Conservation (phyloP, 2,113 vertebrate species). For the Brachypteracias leptosomus region DNA sequence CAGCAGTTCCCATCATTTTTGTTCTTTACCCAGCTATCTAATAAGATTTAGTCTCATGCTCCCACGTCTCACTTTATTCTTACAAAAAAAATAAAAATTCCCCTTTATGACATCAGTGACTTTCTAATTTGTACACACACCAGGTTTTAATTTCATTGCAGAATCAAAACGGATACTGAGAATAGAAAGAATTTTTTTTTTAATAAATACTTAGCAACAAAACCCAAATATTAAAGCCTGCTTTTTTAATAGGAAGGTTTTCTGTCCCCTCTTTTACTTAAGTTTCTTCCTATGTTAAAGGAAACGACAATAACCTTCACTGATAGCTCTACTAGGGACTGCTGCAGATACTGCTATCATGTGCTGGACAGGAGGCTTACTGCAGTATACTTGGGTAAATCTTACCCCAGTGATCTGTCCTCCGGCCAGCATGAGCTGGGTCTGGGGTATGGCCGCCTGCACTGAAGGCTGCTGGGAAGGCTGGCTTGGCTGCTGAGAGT, state of each 20-base stretch:
- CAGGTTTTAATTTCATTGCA: neutral
- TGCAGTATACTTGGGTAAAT: conserved; percentile 41
- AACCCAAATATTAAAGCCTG: neutral
- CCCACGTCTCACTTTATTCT: neutral
- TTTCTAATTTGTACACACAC: neutral
- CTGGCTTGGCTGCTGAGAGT: conserved; percentile 88
- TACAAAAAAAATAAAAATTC: neutral
- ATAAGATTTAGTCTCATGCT: neutral
- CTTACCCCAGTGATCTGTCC: conserved; percentile 98
- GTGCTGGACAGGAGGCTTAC: neutral
- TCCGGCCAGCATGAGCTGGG: conserved; percentile 95
- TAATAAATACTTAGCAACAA: neutral
- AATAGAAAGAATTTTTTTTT: neutral
- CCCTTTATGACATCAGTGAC: neutral
- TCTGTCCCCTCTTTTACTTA: neutral
- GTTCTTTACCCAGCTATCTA: neutral
- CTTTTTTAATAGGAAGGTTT: neutral
- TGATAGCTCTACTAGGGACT: neutral
- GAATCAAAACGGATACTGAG: neutral
- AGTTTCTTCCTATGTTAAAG: neutral
- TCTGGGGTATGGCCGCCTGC: conserved; percentile 91
- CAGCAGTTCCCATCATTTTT: neutral
- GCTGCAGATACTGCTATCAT: neutral
- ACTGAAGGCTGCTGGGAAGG: conserved; percentile 83
- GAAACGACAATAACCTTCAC: neutral